phyloP scores from a whole-genome alignment of 30 jellyfish, hydroid and myxozoan species.

The Aurelia aurita complex sp. Pacific region DNA sequence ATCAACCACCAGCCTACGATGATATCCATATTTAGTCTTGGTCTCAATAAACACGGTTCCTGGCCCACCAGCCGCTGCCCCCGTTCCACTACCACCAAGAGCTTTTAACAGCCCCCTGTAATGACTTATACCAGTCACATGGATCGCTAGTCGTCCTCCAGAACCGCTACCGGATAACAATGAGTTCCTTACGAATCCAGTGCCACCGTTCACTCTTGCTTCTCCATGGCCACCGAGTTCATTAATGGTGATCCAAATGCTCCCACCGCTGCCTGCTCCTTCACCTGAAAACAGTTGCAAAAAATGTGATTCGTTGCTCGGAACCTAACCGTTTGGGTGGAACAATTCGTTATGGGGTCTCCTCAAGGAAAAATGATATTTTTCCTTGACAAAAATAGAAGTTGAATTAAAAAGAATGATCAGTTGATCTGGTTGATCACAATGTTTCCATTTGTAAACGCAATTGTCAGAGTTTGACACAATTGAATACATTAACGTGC shows the following conservation, averaged over 20 bases:
- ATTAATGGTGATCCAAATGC: conserved; percentile 52
- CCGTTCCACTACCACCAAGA: conserved; percentile 55
- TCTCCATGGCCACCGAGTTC: conserved; percentile 68
- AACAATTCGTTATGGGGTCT: too few species aligned
- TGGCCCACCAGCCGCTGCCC: conserved; percentile 66
- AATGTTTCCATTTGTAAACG: too few species aligned
- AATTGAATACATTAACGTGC: too few species aligned
- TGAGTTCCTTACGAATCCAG: conserved; percentile 15
- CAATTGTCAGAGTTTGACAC: too few species aligned
- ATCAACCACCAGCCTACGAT: conserved; percentile 55
- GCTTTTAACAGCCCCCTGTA: conserved; percentile 36
- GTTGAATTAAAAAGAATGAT: too few species aligned
- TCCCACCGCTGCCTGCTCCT: conserved; percentile 80
- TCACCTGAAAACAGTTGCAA: conserved; percentile 18
- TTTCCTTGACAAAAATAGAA: too few species aligned
- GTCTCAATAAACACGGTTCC: conserved; percentile 63
- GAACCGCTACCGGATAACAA: conserved; percentile 62
- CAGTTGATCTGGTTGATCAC: too few species aligned
- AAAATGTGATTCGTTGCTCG: too few species aligned
- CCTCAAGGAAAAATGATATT: too few species aligned
- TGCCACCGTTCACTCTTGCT: conserved; percentile 57
- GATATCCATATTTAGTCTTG: conserved; percentile 34
- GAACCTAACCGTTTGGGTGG: too few species aligned
- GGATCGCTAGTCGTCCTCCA: conserved; percentile 68
- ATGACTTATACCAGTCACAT: conserved; percentile 24